Evolutionary conservation across 2,797 vertebrate genomes (phyloP), one percentile per base, ranked within the genome.

Genomic region (Phoebastria nigripes): DNA sequence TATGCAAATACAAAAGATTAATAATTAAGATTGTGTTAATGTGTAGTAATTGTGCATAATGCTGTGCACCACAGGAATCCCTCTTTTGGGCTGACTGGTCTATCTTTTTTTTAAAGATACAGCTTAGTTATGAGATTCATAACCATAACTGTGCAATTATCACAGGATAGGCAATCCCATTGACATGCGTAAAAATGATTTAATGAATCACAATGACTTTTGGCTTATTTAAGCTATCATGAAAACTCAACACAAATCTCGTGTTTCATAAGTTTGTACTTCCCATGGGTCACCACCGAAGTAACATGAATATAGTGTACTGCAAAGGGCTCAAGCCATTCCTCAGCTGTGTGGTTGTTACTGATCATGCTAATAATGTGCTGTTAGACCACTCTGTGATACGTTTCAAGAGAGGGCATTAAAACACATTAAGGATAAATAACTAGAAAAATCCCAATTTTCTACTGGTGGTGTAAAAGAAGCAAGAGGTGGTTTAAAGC

Each of bases 21-120:
- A 79, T 79, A 90, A 94, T 94, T 76, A 94, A 76, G 91, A 82
- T 90, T 46, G 31, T 84, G 55, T 80, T 89, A 86, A 79, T 80
- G 56, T 72, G 62, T 69, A 59, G 87, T 91, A 94, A 90, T 86
- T 94, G 61, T 76, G 77, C 37, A 51, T 82, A 91, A 93, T 93
- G 62, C 73, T 88, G 77, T 46, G 65, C 41, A 86, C 69, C 61
- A 72, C 82, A 94, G 77, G 62, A 91, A 72, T 88, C 39, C 74
- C 33, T 87, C 46, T 94, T 80, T 37, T 42, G 71, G 70, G 47
- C 52, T 59, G 61, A 78, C 85, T 76, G 31, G 69, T 92, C 61
- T 24, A 21, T 65, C 46, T 37, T 6, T 35, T 84, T 67, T 46
- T 63, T 47, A n/a, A 85, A 90, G 56, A 78, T 84, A 61, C 12